Evolutionary conservation across 1,140 invertebrate genomes (phyloP), one percentile per base, ranked within the genome.

Genomic region (Penaeus indicus): DNA sequence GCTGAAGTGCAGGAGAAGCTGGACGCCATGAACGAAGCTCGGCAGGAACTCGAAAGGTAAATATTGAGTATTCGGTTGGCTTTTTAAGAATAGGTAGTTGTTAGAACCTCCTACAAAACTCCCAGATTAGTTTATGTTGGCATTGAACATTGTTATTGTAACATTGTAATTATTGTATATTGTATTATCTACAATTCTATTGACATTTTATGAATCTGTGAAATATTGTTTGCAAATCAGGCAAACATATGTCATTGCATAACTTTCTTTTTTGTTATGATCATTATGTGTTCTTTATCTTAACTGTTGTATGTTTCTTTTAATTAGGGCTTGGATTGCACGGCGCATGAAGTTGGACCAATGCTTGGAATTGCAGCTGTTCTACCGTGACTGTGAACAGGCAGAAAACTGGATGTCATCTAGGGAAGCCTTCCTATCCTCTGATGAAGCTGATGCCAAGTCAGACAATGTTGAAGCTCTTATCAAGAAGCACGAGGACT

Each of bases 401-500:
- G 98, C 98, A 0, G 99, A 99, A 93, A 98, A 98, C 90, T 99
- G 99, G 99, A 99, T 99, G 99, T 97, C 96, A 27, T 97, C 98
- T 47, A 95, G 99, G 64, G 99, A 99, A 94, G 97, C 98, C 19
- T 99, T 99, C 95, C 94, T 99, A 7, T 95, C 95, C 90, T 96
- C 97, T 4, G 97, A 97, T 92, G 95, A 96, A 90, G 96, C 97
- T 62, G 97, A 97, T 92, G 96, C 96, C 42, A 96, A 96, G 91
- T 96, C 96, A 22, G 98, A 99, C 92, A 99, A 99, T 93, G 98
- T 99, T 42, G 98, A 99, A 93, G 97, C 97, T 27, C 93, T 99
- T 21, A 99, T 99, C 92, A 99, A 99, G 94, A 99, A 99, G 93
- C 99, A 99, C 93, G 99, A 99, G 94, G 99, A 99, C 94, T 99